Evolutionary conservation across 1,140 invertebrate species (phyloP).

Genomic region (Leptopilina boulardi): DNA sequence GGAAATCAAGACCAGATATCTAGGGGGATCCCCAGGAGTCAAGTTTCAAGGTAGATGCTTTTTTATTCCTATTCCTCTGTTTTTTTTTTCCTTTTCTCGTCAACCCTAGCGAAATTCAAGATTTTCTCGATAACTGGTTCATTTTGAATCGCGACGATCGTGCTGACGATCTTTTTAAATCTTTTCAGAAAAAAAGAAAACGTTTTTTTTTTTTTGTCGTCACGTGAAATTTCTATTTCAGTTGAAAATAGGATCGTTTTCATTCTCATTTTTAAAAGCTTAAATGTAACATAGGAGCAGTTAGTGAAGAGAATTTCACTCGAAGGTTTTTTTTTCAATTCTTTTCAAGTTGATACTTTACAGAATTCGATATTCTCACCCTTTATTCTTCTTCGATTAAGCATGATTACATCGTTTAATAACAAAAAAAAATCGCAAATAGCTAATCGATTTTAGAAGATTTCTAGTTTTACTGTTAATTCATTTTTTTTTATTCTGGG

Average conservation of each 20-base stretch:
- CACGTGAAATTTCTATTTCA: neutral
- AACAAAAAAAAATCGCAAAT: neutral
- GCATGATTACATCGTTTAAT: neutral
- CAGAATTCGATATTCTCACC: neutral
- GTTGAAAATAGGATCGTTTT: neutral
- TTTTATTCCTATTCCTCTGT: too few species aligned
- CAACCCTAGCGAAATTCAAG: neutral
- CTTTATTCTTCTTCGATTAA: neutral
- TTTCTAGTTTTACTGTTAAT: neutral
- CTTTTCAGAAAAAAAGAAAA: neutral
- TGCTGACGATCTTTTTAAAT: constrained; percentile 30
- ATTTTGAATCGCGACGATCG: constrained; percentile 32
- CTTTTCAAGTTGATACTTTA: neutral
- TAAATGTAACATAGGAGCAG: neutral
- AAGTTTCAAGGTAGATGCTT: constrained; percentile 47
- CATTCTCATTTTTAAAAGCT: neutral
- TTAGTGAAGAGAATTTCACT: neutral
- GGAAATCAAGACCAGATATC: constrained; percentile 54
- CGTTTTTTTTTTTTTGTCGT: too few species aligned
- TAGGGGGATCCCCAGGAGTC: constrained; percentile 51
- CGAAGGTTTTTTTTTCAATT: neutral
- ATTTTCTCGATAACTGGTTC: constrained; percentile 5
- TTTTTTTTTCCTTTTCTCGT: neutral
- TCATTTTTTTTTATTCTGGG: too few species aligned
- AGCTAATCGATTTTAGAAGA: neutral